Percentiles rank a stretch among this genome's conserved stretches.
Evolutionary conservation across 2,888 invertebrate species (phyloP).

Genomic region (Hirtodrosophila histrioides): DNA sequence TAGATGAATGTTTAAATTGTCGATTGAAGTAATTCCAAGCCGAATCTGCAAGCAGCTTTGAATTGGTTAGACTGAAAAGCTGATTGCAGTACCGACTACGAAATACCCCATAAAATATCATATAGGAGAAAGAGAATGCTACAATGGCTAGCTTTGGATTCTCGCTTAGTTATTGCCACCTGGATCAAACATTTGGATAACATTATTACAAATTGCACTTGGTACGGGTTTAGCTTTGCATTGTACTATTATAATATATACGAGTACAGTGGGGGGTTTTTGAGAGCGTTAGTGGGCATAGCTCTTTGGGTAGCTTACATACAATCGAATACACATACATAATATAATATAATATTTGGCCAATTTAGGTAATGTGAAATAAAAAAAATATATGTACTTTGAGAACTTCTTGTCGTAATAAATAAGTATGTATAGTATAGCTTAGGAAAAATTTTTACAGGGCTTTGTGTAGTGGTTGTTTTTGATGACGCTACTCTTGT

Average conservation of each 20-base stretch:
- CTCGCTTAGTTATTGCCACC: slow-evolving; percentile 32
- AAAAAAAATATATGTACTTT: slow-evolving; percentile 19
- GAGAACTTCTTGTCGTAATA: slow-evolving; percentile 28
- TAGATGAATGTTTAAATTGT: slow-evolving; percentile 33
- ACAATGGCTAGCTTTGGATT: slow-evolving; percentile 32
- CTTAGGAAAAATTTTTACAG: slow-evolving; percentile 49
- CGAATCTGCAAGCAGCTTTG: slow-evolving; percentile 21
- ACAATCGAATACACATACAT: slow-evolving; percentile 26
- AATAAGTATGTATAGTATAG: slow-evolving; percentile 32
- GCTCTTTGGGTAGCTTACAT: slow-evolving; percentile 21
- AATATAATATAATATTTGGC: slow-evolving; percentile 55
- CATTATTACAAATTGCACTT: slow-evolving; percentile 68
- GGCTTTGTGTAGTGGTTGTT: slow-evolving; percentile 6
- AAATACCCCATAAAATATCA: slow-evolving; percentile 27
- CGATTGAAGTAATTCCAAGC: slow-evolving; percentile 12
- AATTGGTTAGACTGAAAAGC: slow-evolving; percentile 9
- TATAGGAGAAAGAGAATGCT: slow-evolving; percentile 32
- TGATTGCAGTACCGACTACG: slow-evolving; percentile 21
- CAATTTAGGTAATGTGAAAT: slow-evolving; percentile 47
- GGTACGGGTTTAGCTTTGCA: slow-evolving; percentile 60
- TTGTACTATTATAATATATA: slow-evolving; percentile 35
- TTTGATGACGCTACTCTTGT: slow-evolving; percentile 12
- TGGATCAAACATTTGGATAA: slow-evolving; percentile 35
- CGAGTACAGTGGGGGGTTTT: slow-evolving; percentile 9
- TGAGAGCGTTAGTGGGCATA: slow-evolving; percentile 1